Evolutionary conservation across 2,113 vertebrate species (phyloP), one percentile per base, ranked within the genome.

Genomic region (Cyanoderma ruficeps): DNA sequence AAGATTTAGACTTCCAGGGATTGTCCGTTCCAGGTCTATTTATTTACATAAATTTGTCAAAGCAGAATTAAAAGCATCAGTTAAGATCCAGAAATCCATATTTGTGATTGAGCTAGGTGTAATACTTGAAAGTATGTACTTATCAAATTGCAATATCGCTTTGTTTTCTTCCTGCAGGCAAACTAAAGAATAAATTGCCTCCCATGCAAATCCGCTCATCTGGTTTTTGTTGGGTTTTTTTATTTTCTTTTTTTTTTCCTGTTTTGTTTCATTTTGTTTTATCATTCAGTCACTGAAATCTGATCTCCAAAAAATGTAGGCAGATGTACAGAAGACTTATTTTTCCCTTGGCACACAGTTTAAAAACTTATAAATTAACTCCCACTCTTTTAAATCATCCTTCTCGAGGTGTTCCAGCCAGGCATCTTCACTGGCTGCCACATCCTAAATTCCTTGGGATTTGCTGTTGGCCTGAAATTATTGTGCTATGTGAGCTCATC

Each of bases 1-100:
- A 94, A 88, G 94, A 65, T 93, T 79, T 76, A 95, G 71, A 68
- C 52, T 94, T 83, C 55, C 64, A 88, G 71, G 80, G 53, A 30
- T 57, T 95, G 84, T 93, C 85, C 25, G 0, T 91, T 96, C 67
- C 84, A 35, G 57, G 37, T 60, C 96, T 94, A 44, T 95, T 95
- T 93, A 89, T 95, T 97, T 96, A 90, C 92, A 80, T 78, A 88
- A 64, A 96, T 96, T 97, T 94, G 67, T 95, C 93, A 92, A 94
- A 86, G 71, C 15, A 70, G 65, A 89, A 95, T 95, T 94, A 96
- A 95, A 94, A 95, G 87, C 82, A 52, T 57, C 49, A 76, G 74
- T 84, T 91, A 71, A 78, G 67, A 93, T 91, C 42, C 61, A 76
- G 59, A 88, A 84, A 67, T 56, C 80, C 25, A 1, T 83, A 60